Conservation (phyloP, 2,888 invertebrate genomes). For the Dione juno region DNA sequence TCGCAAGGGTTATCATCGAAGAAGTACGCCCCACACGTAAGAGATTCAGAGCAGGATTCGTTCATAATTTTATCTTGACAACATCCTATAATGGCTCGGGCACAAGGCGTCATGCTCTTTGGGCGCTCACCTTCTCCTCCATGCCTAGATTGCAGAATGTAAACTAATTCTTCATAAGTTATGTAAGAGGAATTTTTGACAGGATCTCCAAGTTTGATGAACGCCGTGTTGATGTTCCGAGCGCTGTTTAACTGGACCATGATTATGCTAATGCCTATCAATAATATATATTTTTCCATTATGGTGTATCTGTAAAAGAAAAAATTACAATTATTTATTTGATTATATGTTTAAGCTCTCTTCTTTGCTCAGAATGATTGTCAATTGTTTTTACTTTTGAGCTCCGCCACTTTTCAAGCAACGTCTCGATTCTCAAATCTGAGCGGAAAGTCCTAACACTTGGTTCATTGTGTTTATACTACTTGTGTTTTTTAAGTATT, state of each 20-base stretch:
- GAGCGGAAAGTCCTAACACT: too few relatives aligned
- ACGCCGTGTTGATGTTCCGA: conserved; percentile 51
- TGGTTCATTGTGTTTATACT: too few relatives aligned
- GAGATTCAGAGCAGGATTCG: conserved; percentile 87
- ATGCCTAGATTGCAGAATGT: conserved; percentile 57
- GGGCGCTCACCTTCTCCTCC: conserved; percentile 52
- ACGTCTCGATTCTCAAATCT: too few relatives aligned
- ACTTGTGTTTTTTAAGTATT: too few relatives aligned
- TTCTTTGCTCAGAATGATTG: too few relatives aligned
- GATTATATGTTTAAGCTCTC: background rate
- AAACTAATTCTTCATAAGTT: conserved; percentile 65
- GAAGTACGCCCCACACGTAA: conserved; percentile 88
- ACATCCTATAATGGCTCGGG: conserved; percentile 90
- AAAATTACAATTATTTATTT: background rate
- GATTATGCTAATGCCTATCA: conserved; percentile 52
- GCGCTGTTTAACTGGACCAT: conserved; percentile 54
- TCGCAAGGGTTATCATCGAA: conserved; percentile 91
- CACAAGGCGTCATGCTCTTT: conserved; percentile 83
- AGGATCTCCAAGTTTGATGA: conserved; percentile 53
- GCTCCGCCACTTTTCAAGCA: too few relatives aligned
- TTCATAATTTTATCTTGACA: conserved; percentile 82
- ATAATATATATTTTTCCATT: conserved; percentile 50
- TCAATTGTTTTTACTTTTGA: too few relatives aligned
- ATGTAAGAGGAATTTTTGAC: conserved; percentile 62
- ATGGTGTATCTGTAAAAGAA: conserved; percentile 63